Evolutionary conservation across 2,797 vertebrate genomes (phyloP), one percentile per base, ranked within the genome.

Genomic region (Acipenser transmontanus): DNA sequence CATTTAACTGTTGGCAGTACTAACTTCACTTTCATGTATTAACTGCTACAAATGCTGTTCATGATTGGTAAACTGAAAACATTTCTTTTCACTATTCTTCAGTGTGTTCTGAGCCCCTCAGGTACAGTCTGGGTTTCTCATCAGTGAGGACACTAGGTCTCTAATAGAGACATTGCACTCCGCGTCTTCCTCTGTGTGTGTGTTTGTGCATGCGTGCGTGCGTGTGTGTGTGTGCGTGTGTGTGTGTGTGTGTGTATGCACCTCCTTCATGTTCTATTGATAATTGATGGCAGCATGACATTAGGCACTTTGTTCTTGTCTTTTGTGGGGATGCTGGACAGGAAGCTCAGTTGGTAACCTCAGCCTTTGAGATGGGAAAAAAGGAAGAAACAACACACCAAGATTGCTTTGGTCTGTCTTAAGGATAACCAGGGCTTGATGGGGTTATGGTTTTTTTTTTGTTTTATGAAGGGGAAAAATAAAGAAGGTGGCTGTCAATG

Each of bases 261-360:
- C 54, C 67, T 69, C 66, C 1, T 70, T 10, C 67, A 50, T 59
- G 12, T 72, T 66, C 50, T 7, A 17, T 69, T 82, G 77, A 68
- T 75, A 78, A 81, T 69, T 72, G 77, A 66, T 82, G 73, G 77
- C 70, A 59, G 69, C 7, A 5, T 82, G 77, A 73, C 79, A 83
- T 69, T 82, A 79, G 72, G 66, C 73, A 80, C 76, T 88, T 76
- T 70, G 72, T 85, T 88, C 76, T 84, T 85, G 73, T 77, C 82
- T 85, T 88, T 85, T 85, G 78, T 80, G 81, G 87, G 76, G 72
- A 74, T 70, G 68, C 73, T 76, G 82, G 85, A 84, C 78, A 85
- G 87, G 81, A 89, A 89, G 68, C 65, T 81, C 54, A 71, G 74
- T 77, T 84, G 82, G 83, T 82, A 87, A 1, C 80, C 76, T 80